Evolutionary conservation across 2,797 vertebrate genomes (phyloP).

Genomic region (Myripristis murdjan): DNA sequence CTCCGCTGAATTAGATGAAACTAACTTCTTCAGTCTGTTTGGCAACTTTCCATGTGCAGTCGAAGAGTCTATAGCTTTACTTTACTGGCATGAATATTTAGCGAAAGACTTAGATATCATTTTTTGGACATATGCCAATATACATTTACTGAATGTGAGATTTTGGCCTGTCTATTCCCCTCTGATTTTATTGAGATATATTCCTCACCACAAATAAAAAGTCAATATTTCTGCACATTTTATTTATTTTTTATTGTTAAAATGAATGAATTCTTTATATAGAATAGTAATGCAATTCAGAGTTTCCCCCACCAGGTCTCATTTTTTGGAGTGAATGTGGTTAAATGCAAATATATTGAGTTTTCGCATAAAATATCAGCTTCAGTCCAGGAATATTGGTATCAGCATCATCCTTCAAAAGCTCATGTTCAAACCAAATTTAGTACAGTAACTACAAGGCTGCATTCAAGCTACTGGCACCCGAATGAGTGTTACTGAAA

Average conservation of each 20-base stretch:
- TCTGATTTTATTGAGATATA: not conserved
- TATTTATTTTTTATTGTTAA: too few species aligned
- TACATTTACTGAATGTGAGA: not conserved
- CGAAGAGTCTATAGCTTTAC: not conserved
- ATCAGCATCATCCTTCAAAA: too few species aligned
- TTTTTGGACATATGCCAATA: not conserved
- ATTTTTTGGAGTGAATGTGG: too few species aligned
- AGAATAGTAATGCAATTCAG: too few species aligned
- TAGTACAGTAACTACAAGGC: not conserved
- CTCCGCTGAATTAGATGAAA: not conserved
- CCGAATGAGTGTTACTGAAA: not conserved
- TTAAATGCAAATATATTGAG: too few species aligned
- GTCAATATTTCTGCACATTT: too few species aligned
- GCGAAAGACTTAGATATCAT: not conserved
- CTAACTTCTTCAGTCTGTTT: slow-evolving; percentile 3
- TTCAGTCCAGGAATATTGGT: too few species aligned
- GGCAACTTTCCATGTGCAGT: slow-evolving; percentile 2
- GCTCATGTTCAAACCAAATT: too few species aligned
- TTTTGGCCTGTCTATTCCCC: not conserved
- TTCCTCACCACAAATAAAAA: too few species aligned
- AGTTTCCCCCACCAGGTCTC: too few species aligned
- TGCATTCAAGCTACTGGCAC: not conserved
- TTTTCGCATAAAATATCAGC: too few species aligned
- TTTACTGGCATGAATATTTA: not conserved
- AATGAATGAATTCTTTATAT: too few species aligned